Evolutionary conservation across 2,113 vertebrate genomes (phyloP).

Genomic region (Eudorcas thomsonii): DNA sequence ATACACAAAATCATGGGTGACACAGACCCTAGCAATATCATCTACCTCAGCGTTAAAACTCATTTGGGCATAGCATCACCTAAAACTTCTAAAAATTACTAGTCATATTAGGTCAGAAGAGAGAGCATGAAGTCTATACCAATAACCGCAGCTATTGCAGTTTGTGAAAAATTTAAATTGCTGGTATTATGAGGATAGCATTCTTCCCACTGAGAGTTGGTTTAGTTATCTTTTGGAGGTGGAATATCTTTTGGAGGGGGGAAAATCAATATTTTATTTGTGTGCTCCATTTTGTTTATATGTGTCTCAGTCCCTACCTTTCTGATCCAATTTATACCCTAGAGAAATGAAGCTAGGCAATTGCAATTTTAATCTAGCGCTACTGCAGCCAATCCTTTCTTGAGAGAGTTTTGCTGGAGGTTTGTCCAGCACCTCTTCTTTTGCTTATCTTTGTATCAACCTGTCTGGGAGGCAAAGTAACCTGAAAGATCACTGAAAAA

Average conservation of each 20-base stretch:
- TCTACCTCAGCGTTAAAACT: background rate
- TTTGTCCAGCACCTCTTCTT: background rate
- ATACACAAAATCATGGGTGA: background rate
- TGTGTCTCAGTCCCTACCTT: background rate
- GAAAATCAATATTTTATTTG: constrained; percentile 73
- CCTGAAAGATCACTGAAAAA: background rate
- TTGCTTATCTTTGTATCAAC: background rate
- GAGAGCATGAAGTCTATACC: background rate
- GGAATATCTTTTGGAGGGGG: constrained; percentile 17
- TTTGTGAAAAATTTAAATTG: constrained; percentile 54
- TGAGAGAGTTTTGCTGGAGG: background rate
- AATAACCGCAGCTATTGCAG: background rate
- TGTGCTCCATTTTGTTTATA: constrained; percentile 28
- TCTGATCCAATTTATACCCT: background rate
- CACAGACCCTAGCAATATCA: background rate
- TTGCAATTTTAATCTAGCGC: background rate
- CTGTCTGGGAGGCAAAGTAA: background rate
- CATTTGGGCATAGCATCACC: background rate
- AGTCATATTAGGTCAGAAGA: constrained; percentile 29
- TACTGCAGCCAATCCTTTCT: background rate
- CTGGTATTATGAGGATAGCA: constrained; percentile 28
- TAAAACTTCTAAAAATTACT: background rate
- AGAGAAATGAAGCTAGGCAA: background rate
- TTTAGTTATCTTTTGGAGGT: constrained; percentile 50
- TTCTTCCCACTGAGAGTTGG: constrained; percentile 63